Evolutionary conservation across 2,113 vertebrate species (phyloP).

Genomic region (Miniopterus natalensis): DNA sequence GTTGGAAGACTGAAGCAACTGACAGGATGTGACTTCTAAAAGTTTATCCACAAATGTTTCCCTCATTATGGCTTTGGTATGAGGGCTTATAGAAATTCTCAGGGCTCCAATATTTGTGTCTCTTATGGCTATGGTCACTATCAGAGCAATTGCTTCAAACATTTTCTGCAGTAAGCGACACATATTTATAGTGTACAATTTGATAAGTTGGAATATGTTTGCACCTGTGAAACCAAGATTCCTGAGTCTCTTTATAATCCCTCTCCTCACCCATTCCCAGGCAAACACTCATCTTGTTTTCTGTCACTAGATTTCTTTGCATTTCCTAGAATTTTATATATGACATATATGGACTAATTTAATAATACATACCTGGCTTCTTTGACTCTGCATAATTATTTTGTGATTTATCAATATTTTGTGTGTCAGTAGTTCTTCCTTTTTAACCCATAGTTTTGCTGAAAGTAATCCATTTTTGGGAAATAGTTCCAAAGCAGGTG

Average conservation of each 20-base stretch:
- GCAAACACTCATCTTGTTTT: background rate
- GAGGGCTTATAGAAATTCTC: background rate
- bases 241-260: background rate
- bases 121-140: background rate
- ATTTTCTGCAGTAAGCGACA: slow-evolving; percentile 14
- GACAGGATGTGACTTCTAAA: background rate
- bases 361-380: background rate
- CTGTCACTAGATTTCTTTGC: background rate
- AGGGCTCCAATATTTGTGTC: background rate
- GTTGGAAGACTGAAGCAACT: background rate
- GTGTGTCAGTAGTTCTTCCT: background rate
- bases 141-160: background rate
- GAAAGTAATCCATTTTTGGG: background rate
- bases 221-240: background rate
- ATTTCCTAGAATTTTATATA: background rate
- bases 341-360: background rate
- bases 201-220: background rate
- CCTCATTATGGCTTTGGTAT: background rate
- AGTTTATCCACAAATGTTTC: background rate
- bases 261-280: background rate
- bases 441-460: background rate
- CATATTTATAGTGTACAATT: background rate
- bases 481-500: slow-evolving; percentile 30
- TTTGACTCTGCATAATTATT: background rate
- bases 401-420: background rate